These are phyloP conservation scores for Empidonax traillii DNA, from an alignment of 2,113 vertebrate species.

Conservation along the genomic window DNA sequence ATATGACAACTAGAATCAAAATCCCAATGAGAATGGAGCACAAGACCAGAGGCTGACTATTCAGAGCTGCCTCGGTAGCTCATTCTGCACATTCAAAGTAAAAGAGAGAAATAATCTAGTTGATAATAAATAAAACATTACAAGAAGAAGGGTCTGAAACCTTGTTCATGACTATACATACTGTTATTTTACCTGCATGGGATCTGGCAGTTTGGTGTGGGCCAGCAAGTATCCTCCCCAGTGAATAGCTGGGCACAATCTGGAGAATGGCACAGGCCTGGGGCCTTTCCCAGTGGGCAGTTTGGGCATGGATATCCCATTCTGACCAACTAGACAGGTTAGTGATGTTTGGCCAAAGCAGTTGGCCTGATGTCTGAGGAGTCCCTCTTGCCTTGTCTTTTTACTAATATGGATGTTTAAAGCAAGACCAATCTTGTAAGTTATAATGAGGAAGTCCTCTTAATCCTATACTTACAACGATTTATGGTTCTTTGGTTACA, in stretches of 20 bases:
- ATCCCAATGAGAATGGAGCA: neutral
- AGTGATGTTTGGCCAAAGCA: neutral
- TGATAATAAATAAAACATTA: neutral
- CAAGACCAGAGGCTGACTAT: neutral
- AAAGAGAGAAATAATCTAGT: neutral
- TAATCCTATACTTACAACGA: neutral
- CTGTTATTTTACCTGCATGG: accelerated
- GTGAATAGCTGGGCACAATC: neutral
- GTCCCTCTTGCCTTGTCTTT: neutral
- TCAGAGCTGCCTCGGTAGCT: neutral
- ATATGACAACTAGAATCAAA: neutral
- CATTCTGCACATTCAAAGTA: neutral
- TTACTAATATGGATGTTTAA: neutral
- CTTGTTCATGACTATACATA: too few relatives aligned
- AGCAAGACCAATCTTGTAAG: neutral
- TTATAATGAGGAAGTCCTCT: neutral
- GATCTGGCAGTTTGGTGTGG: neutral
- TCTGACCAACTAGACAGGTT: neutral
- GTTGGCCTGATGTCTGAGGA: neutral
- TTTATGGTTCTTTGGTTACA: neutral
- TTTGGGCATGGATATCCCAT: neutral
- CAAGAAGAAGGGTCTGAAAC: neutral
- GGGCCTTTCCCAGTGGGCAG: neutral
- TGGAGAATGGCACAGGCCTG: neutral
- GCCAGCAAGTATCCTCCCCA: neutral